phyloP scores from a whole-genome alignment of 2,888 invertebrate species.

The Argyra leucocephala region DNA sequence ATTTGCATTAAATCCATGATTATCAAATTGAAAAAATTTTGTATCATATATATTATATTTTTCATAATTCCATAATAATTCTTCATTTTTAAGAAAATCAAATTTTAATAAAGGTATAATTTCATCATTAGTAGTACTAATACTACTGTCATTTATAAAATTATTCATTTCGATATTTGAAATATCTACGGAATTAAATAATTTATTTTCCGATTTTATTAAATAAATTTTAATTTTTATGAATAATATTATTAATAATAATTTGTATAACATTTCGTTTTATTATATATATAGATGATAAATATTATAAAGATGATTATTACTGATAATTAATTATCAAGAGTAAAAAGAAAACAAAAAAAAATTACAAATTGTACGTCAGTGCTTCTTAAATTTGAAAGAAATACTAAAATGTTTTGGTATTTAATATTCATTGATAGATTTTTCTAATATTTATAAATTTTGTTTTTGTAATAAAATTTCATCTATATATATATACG shows the following conservation, averaged over 20 bases:
- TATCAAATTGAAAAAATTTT: not conserved
- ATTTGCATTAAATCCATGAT: not conserved
- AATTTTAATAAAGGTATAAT: not conserved
- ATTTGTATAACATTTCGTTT: too few species aligned
- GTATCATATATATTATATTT: not conserved
- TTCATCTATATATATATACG: too few species aligned
- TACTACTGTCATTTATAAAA: not conserved
- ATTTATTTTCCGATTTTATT: not conserved
- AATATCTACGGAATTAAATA: too few species aligned
- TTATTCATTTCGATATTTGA: too few species aligned
- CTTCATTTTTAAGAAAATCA: not conserved
- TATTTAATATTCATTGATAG: too few species aligned
- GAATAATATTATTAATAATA: not conserved
- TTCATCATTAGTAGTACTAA: not conserved
- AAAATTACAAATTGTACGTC: too few species aligned
- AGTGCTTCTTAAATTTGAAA: not conserved
- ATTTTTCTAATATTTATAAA: too few species aligned
- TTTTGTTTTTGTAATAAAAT: too few species aligned
- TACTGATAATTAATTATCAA: too few species aligned
- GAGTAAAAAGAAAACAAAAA: too few species aligned
- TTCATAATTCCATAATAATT: not conserved
- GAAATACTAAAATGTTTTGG: not conserved
- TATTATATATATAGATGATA: too few species aligned
- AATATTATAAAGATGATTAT: too few species aligned
- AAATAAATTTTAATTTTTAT: not conserved